These are phyloP conservation scores for Luidia sarsii DNA, from an alignment of 53 echinoderm and acorn worm species.

Conservation along the genomic window DNA sequence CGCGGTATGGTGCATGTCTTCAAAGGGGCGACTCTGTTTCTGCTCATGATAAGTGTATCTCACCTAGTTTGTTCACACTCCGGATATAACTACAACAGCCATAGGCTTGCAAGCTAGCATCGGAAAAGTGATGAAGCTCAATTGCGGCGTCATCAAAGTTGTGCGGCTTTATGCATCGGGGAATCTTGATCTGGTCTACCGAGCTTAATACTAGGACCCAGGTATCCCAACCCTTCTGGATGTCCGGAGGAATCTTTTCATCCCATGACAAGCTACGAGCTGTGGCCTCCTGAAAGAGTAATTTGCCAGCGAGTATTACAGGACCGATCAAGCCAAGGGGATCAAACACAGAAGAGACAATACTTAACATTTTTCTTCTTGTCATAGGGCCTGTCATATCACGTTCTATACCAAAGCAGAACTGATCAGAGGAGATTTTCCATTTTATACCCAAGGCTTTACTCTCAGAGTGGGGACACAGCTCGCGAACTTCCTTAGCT, in stretches of 20 bases:
- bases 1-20: conserved; percentile 57
- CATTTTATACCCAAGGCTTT: conserved; percentile 34
- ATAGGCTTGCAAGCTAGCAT: conserved; percentile 61
- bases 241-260: conserved; percentile 15
- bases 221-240: background rate
- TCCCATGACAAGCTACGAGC: conserved; percentile 12
- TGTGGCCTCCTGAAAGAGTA: conserved; percentile 51
- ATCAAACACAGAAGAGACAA: too few relatives aligned
- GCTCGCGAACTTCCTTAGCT: conserved; percentile 8
- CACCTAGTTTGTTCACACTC: conserved; percentile 2
- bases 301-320: conserved; percentile 49
- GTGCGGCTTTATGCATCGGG: conserved; percentile 53
- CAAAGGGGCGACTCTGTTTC: too few relatives aligned
- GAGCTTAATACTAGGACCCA: conserved; percentile 12
- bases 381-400: conserved; percentile 47
- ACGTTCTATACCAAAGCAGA: conserved; percentile 4
- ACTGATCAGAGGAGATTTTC: conserved; percentile 23
- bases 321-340: conserved; percentile 71
- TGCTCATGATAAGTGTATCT: conserved; percentile 16
- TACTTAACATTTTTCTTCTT: conserved; percentile 56
- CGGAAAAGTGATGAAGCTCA: too few relatives aligned
- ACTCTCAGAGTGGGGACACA: too few relatives aligned
- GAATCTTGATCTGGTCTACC: conserved; percentile 16
- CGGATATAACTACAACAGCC: conserved; percentile 55
- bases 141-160: conserved; percentile 32